phyloP scores from a whole-genome alignment of 2,113 vertebrate genomes.

The Hiodon tergisus region DNA sequence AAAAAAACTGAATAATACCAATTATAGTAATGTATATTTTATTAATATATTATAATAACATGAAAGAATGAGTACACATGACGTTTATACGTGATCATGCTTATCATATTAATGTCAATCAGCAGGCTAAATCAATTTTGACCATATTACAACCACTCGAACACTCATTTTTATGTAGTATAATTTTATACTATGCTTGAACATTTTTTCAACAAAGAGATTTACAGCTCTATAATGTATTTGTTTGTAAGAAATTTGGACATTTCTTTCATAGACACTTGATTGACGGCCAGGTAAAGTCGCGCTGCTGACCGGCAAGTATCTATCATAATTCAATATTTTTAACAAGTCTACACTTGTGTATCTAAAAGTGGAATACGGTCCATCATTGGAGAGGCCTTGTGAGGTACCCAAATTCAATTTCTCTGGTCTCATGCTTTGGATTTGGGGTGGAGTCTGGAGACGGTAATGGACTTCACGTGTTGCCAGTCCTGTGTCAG shows the following conservation, averaged over 20 bases:
- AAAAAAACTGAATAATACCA: no score
- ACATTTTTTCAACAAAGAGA: background rate
- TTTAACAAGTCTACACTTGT: background rate
- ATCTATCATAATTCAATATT: conserved; percentile 10
- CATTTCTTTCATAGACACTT: background rate
- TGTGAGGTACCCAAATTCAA: conserved; percentile 34
- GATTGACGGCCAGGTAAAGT: background rate
- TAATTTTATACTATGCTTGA: no score
- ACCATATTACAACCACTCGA: no score
- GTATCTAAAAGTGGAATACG: conserved; percentile 11
- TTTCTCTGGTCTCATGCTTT: conserved; percentile 39
- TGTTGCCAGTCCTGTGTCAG: conserved; percentile 17
- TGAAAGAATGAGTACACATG: no score
- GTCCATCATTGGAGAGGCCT: conserved; percentile 19
- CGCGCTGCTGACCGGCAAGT: background rate
- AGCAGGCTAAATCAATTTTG: background rate
- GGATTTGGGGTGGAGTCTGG: conserved; percentile 27
- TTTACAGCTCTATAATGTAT: background rate
- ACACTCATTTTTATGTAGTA: no score
- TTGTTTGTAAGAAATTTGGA: background rate
- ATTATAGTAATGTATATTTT: no score
- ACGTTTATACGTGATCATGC: background rate
- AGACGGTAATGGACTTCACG: conserved; percentile 35
- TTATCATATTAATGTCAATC: background rate
- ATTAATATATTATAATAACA: no score